A percentile compares a stretch with the other conserved stretches of the same genome.
Evolutionary conservation across 2,888 invertebrate genomes (phyloP).

Genomic region (Drosophila cognata): DNA sequence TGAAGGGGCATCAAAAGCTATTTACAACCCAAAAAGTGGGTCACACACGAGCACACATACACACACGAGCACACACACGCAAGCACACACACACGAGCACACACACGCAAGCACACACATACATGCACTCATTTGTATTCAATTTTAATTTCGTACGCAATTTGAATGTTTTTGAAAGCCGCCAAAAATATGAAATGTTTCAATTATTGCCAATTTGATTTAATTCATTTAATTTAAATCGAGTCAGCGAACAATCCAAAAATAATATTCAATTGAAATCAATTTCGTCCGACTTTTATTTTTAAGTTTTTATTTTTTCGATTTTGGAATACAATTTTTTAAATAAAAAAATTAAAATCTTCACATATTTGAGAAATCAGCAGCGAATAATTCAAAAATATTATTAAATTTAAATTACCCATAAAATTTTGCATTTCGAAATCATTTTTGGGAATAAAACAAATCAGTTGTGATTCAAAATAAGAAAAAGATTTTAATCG

Average conservation of each 20-base stretch:
- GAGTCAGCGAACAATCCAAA: background rate
- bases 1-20: conserved; percentile 46
- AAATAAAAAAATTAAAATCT: background rate
- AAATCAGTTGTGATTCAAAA: background rate
- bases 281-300: background rate
- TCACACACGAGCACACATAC: conserved; percentile 32
- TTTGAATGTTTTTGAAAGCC: background rate
- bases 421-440: rapidly evolving
- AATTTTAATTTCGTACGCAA: conserved; percentile 3
- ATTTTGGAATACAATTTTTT: background rate
- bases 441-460: background rate
- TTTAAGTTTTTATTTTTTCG: background rate
- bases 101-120: background rate
- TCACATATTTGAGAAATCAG: background rate
- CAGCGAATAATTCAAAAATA: background rate
- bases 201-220: background rate
- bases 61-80: conserved; percentile 18
- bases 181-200: too few relatives aligned
- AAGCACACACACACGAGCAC: conserved; percentile 17
- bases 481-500: background rate
- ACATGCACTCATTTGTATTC: too few relatives aligned
- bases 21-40: conserved; percentile 43
- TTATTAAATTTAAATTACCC: background rate
- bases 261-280: background rate
- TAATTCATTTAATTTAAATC: too few relatives aligned